Conservation (phyloP, 2,113 vertebrate genomes). For the Trogon surrucura region DNA sequence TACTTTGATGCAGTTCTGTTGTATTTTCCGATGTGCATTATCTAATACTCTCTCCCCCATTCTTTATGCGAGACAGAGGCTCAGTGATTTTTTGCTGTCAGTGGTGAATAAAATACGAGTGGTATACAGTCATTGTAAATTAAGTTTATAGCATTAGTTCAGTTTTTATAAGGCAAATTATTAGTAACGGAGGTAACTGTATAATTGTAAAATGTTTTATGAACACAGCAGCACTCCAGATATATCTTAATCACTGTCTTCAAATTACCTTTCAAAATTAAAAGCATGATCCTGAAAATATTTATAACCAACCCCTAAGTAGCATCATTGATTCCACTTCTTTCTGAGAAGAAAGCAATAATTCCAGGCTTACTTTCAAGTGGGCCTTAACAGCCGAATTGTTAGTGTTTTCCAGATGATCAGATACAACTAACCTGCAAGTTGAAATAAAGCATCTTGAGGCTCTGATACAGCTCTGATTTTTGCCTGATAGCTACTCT, state of each 20-base stretch:
- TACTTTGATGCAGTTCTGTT: neutral
- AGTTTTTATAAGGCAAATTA: conserved; percentile 45
- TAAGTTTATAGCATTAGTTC: conserved; percentile 48
- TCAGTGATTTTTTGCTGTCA: conserved; percentile 5
- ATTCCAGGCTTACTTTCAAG: conserved; percentile 8
- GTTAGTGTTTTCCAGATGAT: neutral
- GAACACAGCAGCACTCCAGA: neutral
- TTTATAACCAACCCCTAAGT: neutral
- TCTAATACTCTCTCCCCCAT: neutral
- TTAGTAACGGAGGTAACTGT: conserved; percentile 30
- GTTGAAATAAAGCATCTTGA: neutral
- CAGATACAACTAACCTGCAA: neutral
- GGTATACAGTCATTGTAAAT: conserved; percentile 32
- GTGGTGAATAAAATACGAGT: conserved; percentile 12
- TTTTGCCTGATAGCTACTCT: neutral
- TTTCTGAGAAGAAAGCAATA: conserved; percentile 1
- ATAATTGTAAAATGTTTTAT: conserved; percentile 50
- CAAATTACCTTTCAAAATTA: conserved; percentile 53
- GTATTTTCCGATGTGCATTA: neutral
- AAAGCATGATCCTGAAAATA: conserved; percentile 37
- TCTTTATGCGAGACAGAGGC: conserved; percentile 28
- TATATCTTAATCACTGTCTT: conserved; percentile 38
- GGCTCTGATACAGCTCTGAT: neutral
- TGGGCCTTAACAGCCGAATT: neutral
- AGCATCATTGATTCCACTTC: neutral